Conservation (phyloP, 2,888 invertebrate genomes). For the Drosophila bunnanda region DNA sequence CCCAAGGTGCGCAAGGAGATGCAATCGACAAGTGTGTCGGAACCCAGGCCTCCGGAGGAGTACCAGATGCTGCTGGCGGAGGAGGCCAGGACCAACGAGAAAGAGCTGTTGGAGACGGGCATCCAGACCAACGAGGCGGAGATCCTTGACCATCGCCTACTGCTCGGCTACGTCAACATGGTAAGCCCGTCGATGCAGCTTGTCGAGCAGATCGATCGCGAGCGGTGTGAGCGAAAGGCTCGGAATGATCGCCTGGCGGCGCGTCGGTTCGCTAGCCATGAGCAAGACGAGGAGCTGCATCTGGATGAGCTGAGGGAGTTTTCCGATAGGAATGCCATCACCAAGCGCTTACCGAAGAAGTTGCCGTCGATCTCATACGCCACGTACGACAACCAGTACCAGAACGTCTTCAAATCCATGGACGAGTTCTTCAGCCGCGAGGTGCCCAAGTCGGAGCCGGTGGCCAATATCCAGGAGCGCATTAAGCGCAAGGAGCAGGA, state of each 20-base stretch:
- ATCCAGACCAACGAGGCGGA: constrained; percentile 78
- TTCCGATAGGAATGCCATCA: constrained; percentile 72
- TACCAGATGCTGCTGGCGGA: not conserved
- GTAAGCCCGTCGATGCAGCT: constrained; percentile 69
- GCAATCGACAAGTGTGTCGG: not conserved
- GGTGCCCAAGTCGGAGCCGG: constrained; percentile 73
- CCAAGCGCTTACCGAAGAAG: constrained; percentile 58
- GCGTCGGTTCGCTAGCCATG: constrained; percentile 71
- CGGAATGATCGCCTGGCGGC: constrained; percentile 42
- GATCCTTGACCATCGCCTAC: constrained; percentile 70
- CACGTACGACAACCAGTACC: constrained; percentile 51
- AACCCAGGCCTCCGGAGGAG: constrained; percentile 2
- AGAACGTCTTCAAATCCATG: constrained; percentile 73
- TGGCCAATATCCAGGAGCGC: constrained; percentile 73
- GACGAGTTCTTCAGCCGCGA: constrained; percentile 72
- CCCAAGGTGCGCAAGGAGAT: constrained; percentile 22
- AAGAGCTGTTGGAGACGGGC: constrained; percentile 50
- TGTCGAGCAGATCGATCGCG: constrained; percentile 63
- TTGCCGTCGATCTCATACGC: constrained; percentile 29
- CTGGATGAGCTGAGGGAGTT: constrained; percentile 79
- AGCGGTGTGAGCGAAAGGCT: constrained; percentile 50
- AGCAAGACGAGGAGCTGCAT: constrained; percentile 75
- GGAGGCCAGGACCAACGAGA: not conserved
- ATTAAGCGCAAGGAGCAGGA: constrained; percentile 80
- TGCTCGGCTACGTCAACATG: constrained; percentile 72